Percentiles rank a stretch among this genome's conserved stretches.
phyloP scores from a whole-genome alignment of 1,140 invertebrate genomes.

The Ruditapes philippinarum region DNA sequence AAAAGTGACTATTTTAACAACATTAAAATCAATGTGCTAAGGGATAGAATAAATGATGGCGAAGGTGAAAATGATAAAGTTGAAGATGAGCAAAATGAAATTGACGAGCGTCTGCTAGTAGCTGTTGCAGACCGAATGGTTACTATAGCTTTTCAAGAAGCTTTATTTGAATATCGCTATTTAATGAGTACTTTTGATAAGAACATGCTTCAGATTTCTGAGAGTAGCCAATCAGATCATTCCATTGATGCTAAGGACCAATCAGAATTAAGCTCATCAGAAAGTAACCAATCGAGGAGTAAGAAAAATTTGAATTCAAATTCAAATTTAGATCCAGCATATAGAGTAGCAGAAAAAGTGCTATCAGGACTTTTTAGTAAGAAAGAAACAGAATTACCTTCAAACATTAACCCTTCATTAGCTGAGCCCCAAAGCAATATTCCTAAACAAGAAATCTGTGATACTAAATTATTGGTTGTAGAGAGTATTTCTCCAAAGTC shows the following conservation, averaged over 20 bases:
- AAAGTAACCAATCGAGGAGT: slow-evolving; percentile 16
- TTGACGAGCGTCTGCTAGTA: slow-evolving; percentile 41
- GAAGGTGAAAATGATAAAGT: not conserved
- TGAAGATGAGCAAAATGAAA: not conserved
- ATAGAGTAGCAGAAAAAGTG: slow-evolving; percentile 41
- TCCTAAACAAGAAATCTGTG: slow-evolving; percentile 18
- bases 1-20: not conserved
- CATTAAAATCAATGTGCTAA: not conserved
- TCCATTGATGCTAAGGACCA: slow-evolving; percentile 61
- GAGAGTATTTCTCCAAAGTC: slow-evolving; percentile 1
- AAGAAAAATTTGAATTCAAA: slow-evolving; percentile 1
- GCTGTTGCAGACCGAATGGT: slow-evolving; percentile 52
- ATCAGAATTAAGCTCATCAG: slow-evolving; percentile 24
- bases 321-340: slow-evolving; percentile 21
- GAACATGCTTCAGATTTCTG: slow-evolving; percentile 24
- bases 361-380: slow-evolving; percentile 42
- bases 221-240: slow-evolving; percentile 65
- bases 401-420: not conserved
- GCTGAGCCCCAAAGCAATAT: slow-evolving; percentile 11
- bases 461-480: slow-evolving; percentile 37
- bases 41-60: not conserved
- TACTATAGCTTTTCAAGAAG: slow-evolving; percentile 53
- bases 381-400: not conserved
- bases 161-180: slow-evolving; percentile 57
- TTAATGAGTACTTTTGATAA: not conserved